Percentiles rank a stretch among this genome's conserved stretches.
phyloP scores from a whole-genome alignment of 2,797 vertebrate genomes.

The Manis javanica region DNA sequence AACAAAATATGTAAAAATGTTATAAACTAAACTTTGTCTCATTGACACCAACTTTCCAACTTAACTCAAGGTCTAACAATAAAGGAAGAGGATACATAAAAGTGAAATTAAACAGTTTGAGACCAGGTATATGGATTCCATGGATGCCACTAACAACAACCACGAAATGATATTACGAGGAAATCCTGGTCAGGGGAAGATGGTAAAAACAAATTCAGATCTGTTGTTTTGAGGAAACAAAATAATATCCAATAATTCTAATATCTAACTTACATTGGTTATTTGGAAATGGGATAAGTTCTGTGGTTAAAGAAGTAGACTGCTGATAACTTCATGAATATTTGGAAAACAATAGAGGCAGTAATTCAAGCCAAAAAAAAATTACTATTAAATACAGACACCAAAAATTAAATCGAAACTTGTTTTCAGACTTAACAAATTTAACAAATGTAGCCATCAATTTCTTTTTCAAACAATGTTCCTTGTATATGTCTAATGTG shows the following conservation, averaged over 20 bases:
- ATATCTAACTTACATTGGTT: background rate
- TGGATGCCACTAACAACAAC: background rate
- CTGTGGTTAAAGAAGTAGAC: background rate
- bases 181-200: background rate
- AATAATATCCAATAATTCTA: background rate
- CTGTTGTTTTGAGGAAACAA: background rate
- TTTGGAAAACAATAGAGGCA: background rate
- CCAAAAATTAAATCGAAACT: conserved; percentile 2
- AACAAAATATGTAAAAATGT: background rate
- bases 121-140: background rate
- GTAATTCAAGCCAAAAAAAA: background rate
- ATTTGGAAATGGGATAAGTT: background rate
- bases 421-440: background rate
- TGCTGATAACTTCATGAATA: background rate
- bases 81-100: background rate
- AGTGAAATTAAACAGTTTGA: background rate
- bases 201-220: background rate
- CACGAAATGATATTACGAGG: background rate
- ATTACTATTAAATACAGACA: background rate
- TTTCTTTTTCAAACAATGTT: background rate
- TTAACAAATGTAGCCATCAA: background rate
- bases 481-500: background rate
- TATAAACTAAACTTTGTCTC: background rate
- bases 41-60: background rate
- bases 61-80: background rate